Base-by-base conservation (phyloP, 2,797 vertebrate species). In the Catamblyrhynchus diadema region DNA sequence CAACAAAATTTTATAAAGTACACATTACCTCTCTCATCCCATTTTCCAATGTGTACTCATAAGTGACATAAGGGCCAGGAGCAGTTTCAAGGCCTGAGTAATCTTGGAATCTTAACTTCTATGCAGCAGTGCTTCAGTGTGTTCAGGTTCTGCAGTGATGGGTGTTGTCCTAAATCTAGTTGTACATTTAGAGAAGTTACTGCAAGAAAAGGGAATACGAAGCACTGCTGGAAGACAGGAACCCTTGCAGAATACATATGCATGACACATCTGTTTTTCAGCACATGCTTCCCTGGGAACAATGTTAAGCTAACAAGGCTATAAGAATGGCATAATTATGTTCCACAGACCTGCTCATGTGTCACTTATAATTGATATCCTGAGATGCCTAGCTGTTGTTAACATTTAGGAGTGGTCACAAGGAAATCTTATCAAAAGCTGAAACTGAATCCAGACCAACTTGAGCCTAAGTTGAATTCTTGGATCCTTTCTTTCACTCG, bases 1-100 rank as follows among this genome's bases (percentile, higher is more conserved):
- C 74, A 75, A 66, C 14, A 81, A 30, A 35, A 19, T 77, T 82
- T 86, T 73, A 81, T 77, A 42, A 92, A 75, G 64, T 81, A 35
- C 24, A 37, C 37, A 37, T 85, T 65, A 86, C 85, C 48, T 81
- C 35, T 89, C 71, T 72, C 24, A 0, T 88, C 48, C 42, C 14
- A 21, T 62, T 22, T 54, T 70, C 32, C 23, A 39, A 0, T 32
- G 12, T 30, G 9, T 81, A 32, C 28, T 75, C 14, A 8, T 12
- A 14, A 33, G 25, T 51, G 17, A n/a, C 39, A 28, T 9, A 21
- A 62, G 30, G 41, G 48, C 44, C 35, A 32, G 48, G 17, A n/a
- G 14, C 13, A 14, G 9, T 37, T 90, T 41, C 12, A 71, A 50
- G 57, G 67, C 61, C 57, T 69, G 28, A 47, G 17, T 86, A 57